Base-by-base conservation (phyloP, 2,888 invertebrate genomes). In the Pemphredon lugubris region DNA sequence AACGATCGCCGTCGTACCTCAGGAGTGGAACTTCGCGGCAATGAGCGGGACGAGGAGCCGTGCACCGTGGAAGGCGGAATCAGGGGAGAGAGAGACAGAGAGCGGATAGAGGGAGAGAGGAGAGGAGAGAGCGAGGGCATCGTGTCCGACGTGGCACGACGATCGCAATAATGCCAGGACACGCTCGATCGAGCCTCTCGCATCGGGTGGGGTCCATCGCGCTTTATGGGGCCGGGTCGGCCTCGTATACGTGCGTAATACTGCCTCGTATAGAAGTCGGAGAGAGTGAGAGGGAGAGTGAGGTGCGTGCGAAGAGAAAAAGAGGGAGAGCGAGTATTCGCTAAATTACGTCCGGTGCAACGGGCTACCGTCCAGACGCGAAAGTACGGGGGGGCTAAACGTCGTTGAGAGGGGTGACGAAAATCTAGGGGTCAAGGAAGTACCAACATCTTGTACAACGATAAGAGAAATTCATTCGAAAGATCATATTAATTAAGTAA, bases 141-240 rank as follows among this genome's bases (percentile, higher is more conserved):
- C 73, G 80, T 75, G n/a, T 5, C 4, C 26, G 7, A 7, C 71
- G 77, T 69, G 75, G 68, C 61, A 80, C 80, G 73, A 83, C 82
- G 83, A 83, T 83, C 79, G 78, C 77, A 79, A 81, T 83, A 83
- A 83, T 77, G 80, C 77, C 77, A 75, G 68, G 84, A 82, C 81
- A 87, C 85, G 87, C 86, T 86, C 82, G 81, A 86, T 84, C 84
- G 86, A 85, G 82, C 78, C 83, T 76, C 70, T 55, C 57, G 72
- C 69, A 45, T 78, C 76, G 85, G 84, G 84, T 82, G 82, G 86
- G 83, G 77, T 83, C 81, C 77, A 72, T 73, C 77, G 79, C 77
- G 79, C 79, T 83, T 82, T 83, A 82, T 80, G 66, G 53, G 68
- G 64, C 48, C 57, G 32, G 47, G 32, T 34, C 40, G 39, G 40